These are phyloP conservation scores for Nomada fucata DNA, from an alignment of 2,888 invertebrate species.

Conservation along the genomic window DNA sequence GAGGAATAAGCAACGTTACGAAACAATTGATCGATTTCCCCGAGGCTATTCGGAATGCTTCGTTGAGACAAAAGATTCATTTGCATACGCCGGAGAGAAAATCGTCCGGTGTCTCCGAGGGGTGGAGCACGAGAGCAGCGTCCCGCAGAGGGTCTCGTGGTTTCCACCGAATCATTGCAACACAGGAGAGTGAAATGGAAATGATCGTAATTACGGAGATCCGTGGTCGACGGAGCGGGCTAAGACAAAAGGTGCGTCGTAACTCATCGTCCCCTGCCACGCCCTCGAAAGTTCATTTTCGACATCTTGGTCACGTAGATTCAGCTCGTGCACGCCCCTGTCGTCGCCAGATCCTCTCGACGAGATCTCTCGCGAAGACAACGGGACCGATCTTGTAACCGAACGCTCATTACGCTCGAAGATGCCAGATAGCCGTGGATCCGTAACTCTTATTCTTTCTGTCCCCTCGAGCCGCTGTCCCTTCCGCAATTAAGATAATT, in stretches of 20 bases:
- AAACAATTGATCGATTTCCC: background rate
- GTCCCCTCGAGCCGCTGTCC: conserved; percentile 6
- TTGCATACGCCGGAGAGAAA: conserved; percentile 16
- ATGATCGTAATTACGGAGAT: conserved; percentile 73
- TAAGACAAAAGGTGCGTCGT: conserved; percentile 73
- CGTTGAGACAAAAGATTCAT: background rate
- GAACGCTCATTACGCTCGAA: conserved; percentile 63
- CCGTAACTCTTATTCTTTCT: conserved; percentile 7
- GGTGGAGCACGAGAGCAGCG: conserved; percentile 34
- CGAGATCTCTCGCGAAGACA: conserved; percentile 58
- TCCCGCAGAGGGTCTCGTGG: conserved; percentile 25
- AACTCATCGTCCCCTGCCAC: conserved; percentile 76
- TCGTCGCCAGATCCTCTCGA: conserved; percentile 59
- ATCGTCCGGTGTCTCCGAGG: conserved; percentile 30
- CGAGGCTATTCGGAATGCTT: background rate
- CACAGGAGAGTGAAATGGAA: conserved; percentile 37
- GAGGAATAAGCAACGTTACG: no score
- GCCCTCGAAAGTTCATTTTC: conserved; percentile 70
- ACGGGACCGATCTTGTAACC: conserved; percentile 55
- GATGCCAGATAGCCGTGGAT: conserved; percentile 42
- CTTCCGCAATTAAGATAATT: conserved; percentile 53
- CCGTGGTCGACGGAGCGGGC: conserved; percentile 51
- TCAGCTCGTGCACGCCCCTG: conserved; percentile 62
- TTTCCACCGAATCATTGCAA: background rate
- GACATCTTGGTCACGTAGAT: conserved; percentile 75